Conservation (phyloP, 2,888 invertebrate species). For the Pyrgus malvae region DNA sequence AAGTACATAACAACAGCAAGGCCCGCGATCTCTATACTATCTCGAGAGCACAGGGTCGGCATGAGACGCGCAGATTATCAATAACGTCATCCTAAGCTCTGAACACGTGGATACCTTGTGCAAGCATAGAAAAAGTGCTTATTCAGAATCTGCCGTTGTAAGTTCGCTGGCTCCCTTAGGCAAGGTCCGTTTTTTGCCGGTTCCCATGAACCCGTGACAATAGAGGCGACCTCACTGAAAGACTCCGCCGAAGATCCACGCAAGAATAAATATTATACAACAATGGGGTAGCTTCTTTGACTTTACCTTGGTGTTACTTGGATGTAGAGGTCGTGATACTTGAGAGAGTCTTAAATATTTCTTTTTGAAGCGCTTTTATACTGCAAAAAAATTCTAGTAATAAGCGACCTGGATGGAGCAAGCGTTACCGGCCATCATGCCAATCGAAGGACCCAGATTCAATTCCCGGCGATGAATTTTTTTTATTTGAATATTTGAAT, state of each 20-base stretch:
- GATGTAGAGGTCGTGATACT: conserved; percentile 50
- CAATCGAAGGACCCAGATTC: too few relatives aligned
- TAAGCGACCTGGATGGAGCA: too few relatives aligned
- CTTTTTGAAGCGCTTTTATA: too few relatives aligned
- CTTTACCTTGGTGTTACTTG: conserved; percentile 53
- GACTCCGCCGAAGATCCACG: conserved; percentile 67
- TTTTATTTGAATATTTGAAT: too few relatives aligned
- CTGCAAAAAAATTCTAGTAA: too few relatives aligned
- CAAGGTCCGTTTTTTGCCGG: conserved; percentile 73
- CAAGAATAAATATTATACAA: conserved; percentile 79
- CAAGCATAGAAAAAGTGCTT: conserved; percentile 71
- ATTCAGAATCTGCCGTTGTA: conserved; percentile 70
- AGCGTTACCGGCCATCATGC: too few relatives aligned
- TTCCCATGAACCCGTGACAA: conserved; percentile 81
- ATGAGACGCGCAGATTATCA: conserved; percentile 63
- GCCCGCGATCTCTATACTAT: neutral
- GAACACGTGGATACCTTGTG: conserved; percentile 71
- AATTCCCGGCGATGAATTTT: too few relatives aligned
- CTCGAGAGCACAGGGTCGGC: conserved; percentile 37
- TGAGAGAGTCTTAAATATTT: conserved; percentile 7
- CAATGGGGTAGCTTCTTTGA: conserved; percentile 79
- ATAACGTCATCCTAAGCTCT: conserved; percentile 56
- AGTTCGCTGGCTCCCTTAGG: conserved; percentile 60
- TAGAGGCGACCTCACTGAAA: conserved; percentile 74
- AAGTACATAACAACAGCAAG: neutral